Conservation (phyloP, 92 coral and sea anemone genomes). For the Hydrozoanthus gracilis region DNA sequence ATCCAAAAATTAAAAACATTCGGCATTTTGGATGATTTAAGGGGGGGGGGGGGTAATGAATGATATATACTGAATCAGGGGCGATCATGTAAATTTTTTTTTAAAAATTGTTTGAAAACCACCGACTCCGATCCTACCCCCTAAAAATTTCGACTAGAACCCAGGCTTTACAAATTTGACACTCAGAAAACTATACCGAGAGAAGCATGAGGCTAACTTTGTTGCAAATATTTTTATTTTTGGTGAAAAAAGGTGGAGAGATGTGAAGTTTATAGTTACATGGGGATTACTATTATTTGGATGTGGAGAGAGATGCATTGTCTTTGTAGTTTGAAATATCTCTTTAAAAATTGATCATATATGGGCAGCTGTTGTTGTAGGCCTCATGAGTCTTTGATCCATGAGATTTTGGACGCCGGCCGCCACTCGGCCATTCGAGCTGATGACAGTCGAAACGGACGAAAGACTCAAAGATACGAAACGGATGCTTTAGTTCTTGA, state of each 20-base stretch:
- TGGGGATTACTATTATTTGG: neutral
- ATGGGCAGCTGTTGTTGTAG: constrained; percentile 90
- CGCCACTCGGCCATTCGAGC: constrained; percentile 7
- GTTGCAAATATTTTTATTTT: constrained; percentile 8
- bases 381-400: constrained; percentile 58
- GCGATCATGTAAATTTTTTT: too few relatives aligned
- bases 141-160: neutral
- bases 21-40: too few relatives aligned
- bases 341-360: constrained; percentile 47
- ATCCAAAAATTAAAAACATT: too few relatives aligned
- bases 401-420: constrained; percentile 57
- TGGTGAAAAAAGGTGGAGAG: neutral
- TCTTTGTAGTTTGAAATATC: neutral
- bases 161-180: neutral
- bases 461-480: constrained; percentile 42
- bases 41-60: too few relatives aligned
- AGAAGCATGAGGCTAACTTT: neutral
- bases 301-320: constrained; percentile 25
- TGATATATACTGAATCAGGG: too few relatives aligned
- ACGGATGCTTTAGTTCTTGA: constrained; percentile 88
- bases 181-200: constrained; percentile 21
- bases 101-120: too few relatives aligned
- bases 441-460: constrained; percentile 36
- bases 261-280: neutral
- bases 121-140: neutral